A percentile compares a stretch with the other conserved stretches of the same genome.
Conservation (phyloP, 1,140 invertebrate species). For the Drosophila burlai region DNA sequence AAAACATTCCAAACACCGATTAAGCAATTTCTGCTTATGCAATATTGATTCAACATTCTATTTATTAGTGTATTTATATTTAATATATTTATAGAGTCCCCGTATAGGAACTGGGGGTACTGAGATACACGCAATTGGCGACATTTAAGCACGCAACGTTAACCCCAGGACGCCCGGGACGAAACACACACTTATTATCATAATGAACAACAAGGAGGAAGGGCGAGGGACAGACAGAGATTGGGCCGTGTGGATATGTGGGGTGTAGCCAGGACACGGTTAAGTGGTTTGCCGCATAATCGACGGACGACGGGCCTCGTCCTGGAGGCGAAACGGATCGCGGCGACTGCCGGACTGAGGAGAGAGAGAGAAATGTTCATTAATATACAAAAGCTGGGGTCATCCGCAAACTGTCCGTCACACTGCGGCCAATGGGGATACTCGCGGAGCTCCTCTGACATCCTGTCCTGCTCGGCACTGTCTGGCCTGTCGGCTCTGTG, state of each 20-base stretch:
- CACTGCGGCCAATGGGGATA: conserved; percentile 35
- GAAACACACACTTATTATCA: conserved; percentile 67
- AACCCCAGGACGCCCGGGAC: conserved; percentile 54
- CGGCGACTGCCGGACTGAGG: conserved; percentile 2
- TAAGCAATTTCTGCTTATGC: neutral
- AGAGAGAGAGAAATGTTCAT: conserved; percentile 51
- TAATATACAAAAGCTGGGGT: conserved; percentile 67
- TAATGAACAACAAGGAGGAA: conserved; percentile 58
- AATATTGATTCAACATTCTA: conserved; percentile 1
- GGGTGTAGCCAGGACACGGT: conserved; percentile 48
- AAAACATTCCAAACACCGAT: neutral
- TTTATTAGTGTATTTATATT: conserved; percentile 12
- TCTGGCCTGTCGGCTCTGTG: conserved; percentile 13
- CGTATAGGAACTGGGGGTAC: conserved; percentile 2
- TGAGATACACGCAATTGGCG: conserved; percentile 76
- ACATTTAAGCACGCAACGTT: conserved; percentile 81
- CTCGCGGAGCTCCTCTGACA: conserved; percentile 33
- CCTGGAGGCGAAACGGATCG: conserved; percentile 33
- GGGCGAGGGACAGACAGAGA: neutral
- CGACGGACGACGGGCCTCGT: conserved; percentile 37
- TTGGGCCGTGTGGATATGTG: conserved; percentile 8
- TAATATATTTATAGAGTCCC: conserved; percentile 31
- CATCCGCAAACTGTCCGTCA: conserved; percentile 65
- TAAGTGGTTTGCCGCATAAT: conserved; percentile 74
- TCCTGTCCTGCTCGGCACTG: conserved; percentile 6